Evolutionary conservation across 2,888 invertebrate species (phyloP), one percentile per base, ranked within the genome.

Genomic region (Pseudolycoriella hygida): DNA sequence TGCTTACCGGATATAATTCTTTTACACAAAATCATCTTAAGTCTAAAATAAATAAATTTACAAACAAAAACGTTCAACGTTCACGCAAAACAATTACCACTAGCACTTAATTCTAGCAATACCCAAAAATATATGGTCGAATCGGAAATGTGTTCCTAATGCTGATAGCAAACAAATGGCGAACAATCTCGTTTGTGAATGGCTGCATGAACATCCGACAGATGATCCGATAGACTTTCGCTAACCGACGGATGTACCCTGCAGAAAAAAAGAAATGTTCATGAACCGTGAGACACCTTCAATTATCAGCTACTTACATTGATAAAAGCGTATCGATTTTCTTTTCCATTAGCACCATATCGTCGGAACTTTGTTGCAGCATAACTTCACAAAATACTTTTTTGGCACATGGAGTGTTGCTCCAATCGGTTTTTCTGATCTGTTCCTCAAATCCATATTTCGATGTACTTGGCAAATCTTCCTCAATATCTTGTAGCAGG

Each of bases 391-490:
- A 85, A 64, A 84, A 82, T 51, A 82, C 72, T 54, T 71, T 73
- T 58, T 84, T 83, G 3, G 84, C 80, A 57, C 85, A 85, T 45
- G 79, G 78, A 2, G 82, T 80, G 60, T 80, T 76, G 25, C 74
- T 71, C 84, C 83, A 84, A 55, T 80, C 73, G 0, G 71, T 70
- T 50, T 66, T 68, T 47, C 60, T 62, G 49, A 71, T 70, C 50
- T 70, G 57, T 48, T 68, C 63, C 60, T 51, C 51, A 31, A 52
- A 50, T 17, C 34, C 37, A 19, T 44, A 6, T 32, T 41, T 47
- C 10, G 15, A 40, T 19, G 31, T 12, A 20, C 45, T 47, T 12
- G 50, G 51, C 3, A 52, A 18, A 32, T 51, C 46, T 18, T 48
- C 43, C 32, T 61, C 61, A 20, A 59, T 53, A 50, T 56, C 57